A percentile compares a stretch with the other conserved stretches of the same genome.
Evolutionary conservation across 2,113 vertebrate genomes (phyloP).

Genomic region (Gasterosteus nipponicus): DNA sequence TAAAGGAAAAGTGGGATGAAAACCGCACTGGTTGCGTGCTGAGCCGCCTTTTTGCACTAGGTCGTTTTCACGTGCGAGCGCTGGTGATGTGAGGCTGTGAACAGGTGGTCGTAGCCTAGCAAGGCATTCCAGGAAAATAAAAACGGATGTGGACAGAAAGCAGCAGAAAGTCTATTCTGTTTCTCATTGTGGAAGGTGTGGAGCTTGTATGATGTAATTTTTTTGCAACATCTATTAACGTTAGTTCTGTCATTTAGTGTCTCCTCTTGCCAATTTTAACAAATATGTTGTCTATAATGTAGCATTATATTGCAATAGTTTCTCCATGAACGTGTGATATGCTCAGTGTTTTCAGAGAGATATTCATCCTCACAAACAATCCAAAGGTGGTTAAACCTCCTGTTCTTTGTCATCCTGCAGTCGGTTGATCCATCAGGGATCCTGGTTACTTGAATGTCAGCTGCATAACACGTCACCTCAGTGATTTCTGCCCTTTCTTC

Average conservation of each 20-base stretch:
- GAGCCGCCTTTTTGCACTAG: conserved; percentile 25
- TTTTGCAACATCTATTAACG: not conserved
- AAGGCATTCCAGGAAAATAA: conserved; percentile 1
- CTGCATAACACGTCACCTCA: not conserved
- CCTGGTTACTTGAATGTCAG: not conserved
- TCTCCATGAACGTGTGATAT: not conserved
- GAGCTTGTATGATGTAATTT: not conserved
- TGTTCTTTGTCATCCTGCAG: not conserved
- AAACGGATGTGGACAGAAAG: conserved; percentile 6
- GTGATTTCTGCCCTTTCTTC: not conserved
- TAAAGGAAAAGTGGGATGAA: conserved; percentile 37
- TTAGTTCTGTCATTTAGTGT: not conserved
- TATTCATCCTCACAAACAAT: not conserved
- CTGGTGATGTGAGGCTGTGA: conserved; percentile 18
- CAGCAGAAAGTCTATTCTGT: conserved; percentile 1
- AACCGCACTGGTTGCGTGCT: conserved; percentile 22
- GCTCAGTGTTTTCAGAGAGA: not conserved
- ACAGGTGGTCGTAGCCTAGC: conserved; percentile 41
- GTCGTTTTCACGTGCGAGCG: conserved; percentile 34
- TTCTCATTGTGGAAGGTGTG: not conserved
- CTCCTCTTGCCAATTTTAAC: not conserved
- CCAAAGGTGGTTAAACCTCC: not conserved
- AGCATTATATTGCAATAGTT: not conserved
- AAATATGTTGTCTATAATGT: not conserved
- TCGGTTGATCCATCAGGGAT: not conserved